These are phyloP conservation scores for Porites australiensis DNA, from an alignment of 64 coral and sea anemone species.

Conservation along the genomic window DNA sequence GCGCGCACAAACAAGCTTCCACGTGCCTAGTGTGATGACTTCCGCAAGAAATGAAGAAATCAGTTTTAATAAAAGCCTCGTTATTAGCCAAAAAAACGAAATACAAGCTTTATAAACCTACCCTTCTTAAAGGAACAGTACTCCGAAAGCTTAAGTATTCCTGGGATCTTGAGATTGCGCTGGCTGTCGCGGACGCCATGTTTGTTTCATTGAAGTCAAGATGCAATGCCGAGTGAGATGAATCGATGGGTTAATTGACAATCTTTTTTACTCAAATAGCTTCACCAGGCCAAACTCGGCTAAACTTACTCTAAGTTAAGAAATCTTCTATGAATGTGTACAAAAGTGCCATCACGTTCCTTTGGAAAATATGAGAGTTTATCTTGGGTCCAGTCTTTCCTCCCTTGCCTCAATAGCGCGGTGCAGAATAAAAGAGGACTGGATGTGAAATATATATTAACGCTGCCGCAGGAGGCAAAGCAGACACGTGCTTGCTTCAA, in stretches of 20 bases:
- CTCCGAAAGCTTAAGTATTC: conserved; percentile 92
- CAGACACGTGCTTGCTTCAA: too few relatives aligned
- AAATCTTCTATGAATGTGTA: conserved; percentile 3
- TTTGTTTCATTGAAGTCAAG: neutral
- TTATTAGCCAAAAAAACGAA: neutral
- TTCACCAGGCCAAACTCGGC: too few relatives aligned
- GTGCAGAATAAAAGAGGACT: too few relatives aligned
- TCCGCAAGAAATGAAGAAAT: neutral
- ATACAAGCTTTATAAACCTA: conserved; percentile 14
- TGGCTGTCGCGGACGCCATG: conserved; percentile 35
- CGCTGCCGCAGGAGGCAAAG: too few relatives aligned
- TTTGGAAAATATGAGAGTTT: too few relatives aligned
- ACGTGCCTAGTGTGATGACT: too few relatives aligned
- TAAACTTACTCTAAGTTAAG: neutral
- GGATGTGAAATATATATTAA: too few relatives aligned
- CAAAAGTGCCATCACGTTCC: neutral
- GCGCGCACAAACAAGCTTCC: neutral
- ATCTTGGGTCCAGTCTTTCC: neutral
- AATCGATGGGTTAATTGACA: neutral
- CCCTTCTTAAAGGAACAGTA: conserved; percentile 79
- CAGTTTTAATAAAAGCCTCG: neutral
- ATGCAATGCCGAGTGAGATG: neutral
- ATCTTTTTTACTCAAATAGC: neutral
- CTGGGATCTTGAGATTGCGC: conserved; percentile 80
- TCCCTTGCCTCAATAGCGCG: too few relatives aligned